Conservation (phyloP, 2,797 vertebrate species). For the Xiphorhynchus erythropygius region DNA sequence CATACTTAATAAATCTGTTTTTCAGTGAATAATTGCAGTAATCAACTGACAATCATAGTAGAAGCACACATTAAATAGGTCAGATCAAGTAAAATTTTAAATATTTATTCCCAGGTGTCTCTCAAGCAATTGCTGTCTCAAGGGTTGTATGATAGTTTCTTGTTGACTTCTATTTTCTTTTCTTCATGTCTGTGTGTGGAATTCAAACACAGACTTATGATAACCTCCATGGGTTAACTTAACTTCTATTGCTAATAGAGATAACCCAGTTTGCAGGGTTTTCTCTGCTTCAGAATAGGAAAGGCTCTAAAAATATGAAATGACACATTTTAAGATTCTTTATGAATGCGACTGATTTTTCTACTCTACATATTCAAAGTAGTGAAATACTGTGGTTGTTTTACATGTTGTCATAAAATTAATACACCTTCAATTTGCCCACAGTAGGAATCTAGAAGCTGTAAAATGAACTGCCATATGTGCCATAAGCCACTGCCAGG, state of each 20-base stretch:
- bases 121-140: not conserved
- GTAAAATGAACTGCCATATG: not conserved
- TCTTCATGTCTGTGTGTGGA: not conserved
- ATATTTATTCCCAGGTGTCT: not conserved
- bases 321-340: not conserved
- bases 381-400: not conserved
- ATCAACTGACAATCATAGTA: constrained; percentile 13
- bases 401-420: not conserved
- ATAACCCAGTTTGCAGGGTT: not conserved
- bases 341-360: not conserved
- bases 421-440: not conserved
- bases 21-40: constrained; percentile 27
- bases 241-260: not conserved
- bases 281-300: not conserved
- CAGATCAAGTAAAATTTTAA: constrained; percentile 14
- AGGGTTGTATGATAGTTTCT: not conserved
- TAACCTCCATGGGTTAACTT: not conserved
- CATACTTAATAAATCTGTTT: not conserved
- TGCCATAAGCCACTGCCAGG: not conserved
- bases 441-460: not conserved
- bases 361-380: not conserved
- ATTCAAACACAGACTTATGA: not conserved
- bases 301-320: not conserved
- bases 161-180: not conserved
- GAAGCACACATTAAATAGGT: constrained; percentile 33